Base-by-base conservation (phyloP, 2,888 invertebrate genomes). In the Polydrusus tereticollis region DNA sequence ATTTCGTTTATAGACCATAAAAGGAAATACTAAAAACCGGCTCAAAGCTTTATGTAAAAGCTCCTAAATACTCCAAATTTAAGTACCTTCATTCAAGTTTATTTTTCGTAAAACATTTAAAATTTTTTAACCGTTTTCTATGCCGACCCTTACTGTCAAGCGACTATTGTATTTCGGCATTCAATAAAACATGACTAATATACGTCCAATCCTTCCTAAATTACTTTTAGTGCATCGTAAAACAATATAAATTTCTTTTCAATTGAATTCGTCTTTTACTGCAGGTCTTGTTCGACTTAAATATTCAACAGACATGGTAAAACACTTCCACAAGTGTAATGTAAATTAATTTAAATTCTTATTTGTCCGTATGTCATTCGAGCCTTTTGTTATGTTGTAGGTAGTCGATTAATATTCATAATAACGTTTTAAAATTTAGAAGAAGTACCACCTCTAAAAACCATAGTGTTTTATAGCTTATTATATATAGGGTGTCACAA, bases 321-420 rank as follows among this genome's bases (percentile, higher is more conserved):
- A 59, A 52, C 52, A 38, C 52, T 50, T 36, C 29, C 60, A 69
- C 69, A 69, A 69, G 69, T 62, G 62, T 45, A 69, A 60, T 69
- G 66, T 58, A 67, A 67, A 67, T 67, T 62, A 43, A 62, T 69
- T 67, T 33, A 38, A 68, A 50, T 59, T 67, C 50, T 33, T 47
- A 59, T 68, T 68, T 68, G 60, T 59, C 68, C 52, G 45, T 45
- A n/a, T 58, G 57, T 57, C 43, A 41, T 33, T 58, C 29, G 58
- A 47, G 29, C 38, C 57, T 65, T 65, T 55, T 65, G 57, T 55
- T n/a, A 43, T 52, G 33, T 59, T 71, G 66, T 71, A 45, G 71
- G 58, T 66, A 69, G 59, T 66, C 41, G 52, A 71, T 71, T 65
- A 71, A 65, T 71, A 71, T 71, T 71, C 71, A 66, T 55, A 41